Conservation (phyloP, 2,797 vertebrate species). For the Microtus agrestis region DNA sequence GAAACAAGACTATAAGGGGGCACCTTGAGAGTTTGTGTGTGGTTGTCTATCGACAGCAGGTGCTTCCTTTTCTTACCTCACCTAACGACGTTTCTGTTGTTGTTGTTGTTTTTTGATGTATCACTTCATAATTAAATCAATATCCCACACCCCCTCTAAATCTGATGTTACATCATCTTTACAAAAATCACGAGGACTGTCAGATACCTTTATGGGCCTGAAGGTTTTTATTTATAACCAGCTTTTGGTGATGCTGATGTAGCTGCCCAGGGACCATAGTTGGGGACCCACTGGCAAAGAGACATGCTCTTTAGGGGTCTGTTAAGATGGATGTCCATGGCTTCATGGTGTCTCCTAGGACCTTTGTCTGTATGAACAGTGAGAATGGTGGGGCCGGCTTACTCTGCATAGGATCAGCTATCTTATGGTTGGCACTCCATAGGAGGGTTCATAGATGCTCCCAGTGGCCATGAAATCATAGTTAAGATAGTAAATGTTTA, state of each 20-base stretch:
- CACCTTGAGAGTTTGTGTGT: background rate
- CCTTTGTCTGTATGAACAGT: background rate
- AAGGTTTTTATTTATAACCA: background rate
- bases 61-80: background rate
- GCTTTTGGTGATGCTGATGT: background rate
- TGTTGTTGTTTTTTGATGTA: rapidly evolving
- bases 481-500: background rate
- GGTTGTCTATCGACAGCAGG: background rate
- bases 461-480: rapidly evolving
- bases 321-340: background rate
- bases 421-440: background rate
- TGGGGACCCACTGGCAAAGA: background rate
- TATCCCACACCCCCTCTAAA: too few species aligned
- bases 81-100: background rate
- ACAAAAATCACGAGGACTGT: background rate
- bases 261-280: background rate
- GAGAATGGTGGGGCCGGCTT: background rate
- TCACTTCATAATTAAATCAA: conserved; percentile 6
- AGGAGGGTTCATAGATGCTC: rapidly evolving
- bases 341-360: background rate
- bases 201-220: background rate
- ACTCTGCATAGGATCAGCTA: background rate
- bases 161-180: background rate
- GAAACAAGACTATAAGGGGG: background rate
- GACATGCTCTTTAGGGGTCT: background rate